Evolutionary conservation across 1,140 invertebrate species (phyloP), one percentile per base, ranked within the genome.

Genomic region (Aporrectodea caliginosa): DNA sequence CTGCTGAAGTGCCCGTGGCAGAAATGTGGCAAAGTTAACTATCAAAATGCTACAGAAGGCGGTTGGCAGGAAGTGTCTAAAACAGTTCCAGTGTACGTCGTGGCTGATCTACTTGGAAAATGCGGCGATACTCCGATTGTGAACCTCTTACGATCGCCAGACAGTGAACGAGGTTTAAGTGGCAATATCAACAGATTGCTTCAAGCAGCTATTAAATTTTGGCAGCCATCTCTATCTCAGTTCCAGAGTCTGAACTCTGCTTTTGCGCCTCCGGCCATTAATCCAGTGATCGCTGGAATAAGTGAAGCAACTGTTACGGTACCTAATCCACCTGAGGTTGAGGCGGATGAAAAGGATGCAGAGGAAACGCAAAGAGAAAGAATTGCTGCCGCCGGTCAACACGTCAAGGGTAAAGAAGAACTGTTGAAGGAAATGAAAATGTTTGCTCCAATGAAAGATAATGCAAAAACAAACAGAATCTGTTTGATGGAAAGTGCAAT

Each of bases 281-380:
- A n/a, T n/a, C n/a, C n/a, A n/a, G n/a, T n/a, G n/a, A n/a, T n/a
- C n/a, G n/a, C n/a, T n/a, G n/a, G n/a, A n/a, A n/a, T n/a, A n/a
- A n/a, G n/a, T n/a, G n/a, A 16, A 69, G 27, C 14, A 69, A 69
- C 70, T 6, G n/a, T 72, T 72, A 12, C 31, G 14, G 70, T 14
- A 27, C 2, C n/a, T 29, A n/a, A 6, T 14, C 6, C n/a, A 12
- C 27, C n/a, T 12, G n/a, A 27, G 32, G 70, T 14, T 27, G 70
- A 72, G 6, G 27, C 14, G 32, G 32, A 29, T 30, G 73, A 31
- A 27, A 34, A 75, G 32, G 73, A 75, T 27, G 32, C 32, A 12
- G 73, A 75, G 27, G 33, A 75, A 2, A 75, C 32, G 16, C n/a
- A 31, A 31, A 30, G 32, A n/a, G 73, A 75, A 34, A 27, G 73